phyloP scores from a whole-genome alignment of 1,140 invertebrate species.

The Heliconius melpomene region DNA sequence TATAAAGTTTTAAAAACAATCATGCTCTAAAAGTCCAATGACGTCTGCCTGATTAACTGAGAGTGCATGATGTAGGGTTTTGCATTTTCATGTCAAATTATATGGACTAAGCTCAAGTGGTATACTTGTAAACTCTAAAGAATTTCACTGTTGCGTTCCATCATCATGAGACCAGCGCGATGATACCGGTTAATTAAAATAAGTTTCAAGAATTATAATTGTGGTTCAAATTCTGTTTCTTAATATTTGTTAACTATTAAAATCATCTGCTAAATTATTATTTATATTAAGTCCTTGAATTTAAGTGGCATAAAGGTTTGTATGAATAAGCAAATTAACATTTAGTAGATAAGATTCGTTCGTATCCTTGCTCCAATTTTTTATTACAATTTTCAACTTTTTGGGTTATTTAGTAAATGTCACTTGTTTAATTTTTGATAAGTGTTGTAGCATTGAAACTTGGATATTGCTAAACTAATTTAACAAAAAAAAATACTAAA shows the following conservation, averaged over 20 bases:
- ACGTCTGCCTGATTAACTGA: conserved; percentile 66
- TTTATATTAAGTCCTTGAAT: no score
- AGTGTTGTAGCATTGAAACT: background rate
- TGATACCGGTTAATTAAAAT: no score
- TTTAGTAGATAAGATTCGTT: background rate
- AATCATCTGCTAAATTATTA: no score
- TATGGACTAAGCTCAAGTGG: no score
- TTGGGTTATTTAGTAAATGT: conserved; percentile 1
- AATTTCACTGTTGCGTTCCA: no score
- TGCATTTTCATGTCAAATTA: conserved; percentile 43
- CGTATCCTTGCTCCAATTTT: conserved; percentile 9
- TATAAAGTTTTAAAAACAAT: no score
- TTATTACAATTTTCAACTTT: background rate
- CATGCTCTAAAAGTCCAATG: conserved; percentile 1
- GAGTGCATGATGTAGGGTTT: conserved; percentile 55
- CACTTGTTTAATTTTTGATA: background rate
- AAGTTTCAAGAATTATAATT: no score
- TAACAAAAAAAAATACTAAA: background rate
- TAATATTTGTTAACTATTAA: no score
- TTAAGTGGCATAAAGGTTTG: background rate
- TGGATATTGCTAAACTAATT: background rate
- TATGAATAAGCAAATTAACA: background rate
- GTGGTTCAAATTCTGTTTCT: no score
- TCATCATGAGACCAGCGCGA: no score
- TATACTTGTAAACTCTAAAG: no score